Conservation (phyloP, 2,888 invertebrate genomes). For the Bugulina stolonifera region DNA sequence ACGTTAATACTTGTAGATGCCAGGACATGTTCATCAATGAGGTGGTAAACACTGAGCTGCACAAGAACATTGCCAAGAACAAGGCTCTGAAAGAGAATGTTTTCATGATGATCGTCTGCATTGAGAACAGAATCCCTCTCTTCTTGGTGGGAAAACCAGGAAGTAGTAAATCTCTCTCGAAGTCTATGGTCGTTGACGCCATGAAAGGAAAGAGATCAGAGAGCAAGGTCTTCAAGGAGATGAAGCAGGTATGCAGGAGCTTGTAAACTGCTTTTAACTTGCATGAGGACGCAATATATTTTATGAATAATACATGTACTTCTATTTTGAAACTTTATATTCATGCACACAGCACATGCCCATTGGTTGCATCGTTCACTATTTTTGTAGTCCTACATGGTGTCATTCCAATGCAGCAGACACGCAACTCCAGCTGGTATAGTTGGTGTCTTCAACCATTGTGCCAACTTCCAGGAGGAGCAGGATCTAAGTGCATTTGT, state of each 20-base stretch:
- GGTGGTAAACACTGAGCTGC: slow-evolving; percentile 15
- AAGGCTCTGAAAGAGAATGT: slow-evolving; percentile 32
- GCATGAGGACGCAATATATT: no score
- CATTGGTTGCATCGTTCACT: no score
- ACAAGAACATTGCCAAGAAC: slow-evolving; percentile 31
- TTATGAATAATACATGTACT: no score
- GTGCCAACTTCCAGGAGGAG: slow-evolving; percentile 28
- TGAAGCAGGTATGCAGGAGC: slow-evolving; percentile 27
- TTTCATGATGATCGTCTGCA: slow-evolving; percentile 33
- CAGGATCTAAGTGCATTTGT: slow-evolving; percentile 26
- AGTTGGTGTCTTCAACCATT: slow-evolving; percentile 28
- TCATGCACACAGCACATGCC: no score
- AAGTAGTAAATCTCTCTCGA: slow-evolving; percentile 33
- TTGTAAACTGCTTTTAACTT: no score
- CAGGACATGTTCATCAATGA: slow-evolving; percentile 31
- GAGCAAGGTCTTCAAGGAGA: slow-evolving; percentile 27
- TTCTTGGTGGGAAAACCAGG: slow-evolving; percentile 34
- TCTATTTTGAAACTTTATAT: no score
- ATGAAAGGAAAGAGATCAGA: slow-evolving; percentile 30
- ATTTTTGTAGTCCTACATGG: slow-evolving; percentile 27
- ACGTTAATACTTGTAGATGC: slow-evolving; percentile 27
- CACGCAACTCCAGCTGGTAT: slow-evolving; percentile 29
- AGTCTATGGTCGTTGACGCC: slow-evolving; percentile 31
- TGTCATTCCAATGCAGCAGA: slow-evolving; percentile 31
- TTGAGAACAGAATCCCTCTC: slow-evolving; percentile 32